Evolutionary conservation across 2,888 invertebrate species (phyloP), one percentile per base, ranked within the genome.

Genomic region (Coelogynopora nodosa): DNA sequence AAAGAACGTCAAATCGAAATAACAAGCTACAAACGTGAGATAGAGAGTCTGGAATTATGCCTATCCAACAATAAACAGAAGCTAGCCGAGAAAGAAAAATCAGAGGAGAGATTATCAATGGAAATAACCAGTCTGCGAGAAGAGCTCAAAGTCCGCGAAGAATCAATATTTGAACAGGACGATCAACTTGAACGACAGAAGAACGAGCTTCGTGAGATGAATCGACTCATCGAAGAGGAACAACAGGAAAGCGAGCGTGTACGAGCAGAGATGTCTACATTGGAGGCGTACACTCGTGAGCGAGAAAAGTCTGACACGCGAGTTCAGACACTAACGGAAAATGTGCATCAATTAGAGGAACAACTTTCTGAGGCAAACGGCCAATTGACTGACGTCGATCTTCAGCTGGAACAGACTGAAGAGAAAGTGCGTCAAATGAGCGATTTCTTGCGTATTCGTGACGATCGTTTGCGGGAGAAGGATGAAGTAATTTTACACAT

Each of bases 391-490:
- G 86, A 89, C 67, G 87, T 90, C 81, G 90, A 91, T 88, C 89
- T 89, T 27, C 90, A 91, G 85, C 88, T 91, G 83, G 88, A 88
- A 49, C 89, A 90, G 30, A 90, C 91, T 27, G 90, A 89, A 23
- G 91, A 91, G 81, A 90, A 90, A 88, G 90, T 91, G 18, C 88
- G 89, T 28, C 90, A 90, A n/a, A 88, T 91, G 81, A 89, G 90
- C 80, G 90, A 90, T 31, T 88, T 89, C 0, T 86, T 91, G 5
- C 82, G 90, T 0, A 88, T 88, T 2, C 87, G 90, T 29, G 91
- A 91, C 82, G 91, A 90, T 67, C 87, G 90, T 31, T 87, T 91
- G 18, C 90, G 89, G 74, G 91, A 91, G 84, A 91, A 91, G 88
- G 91, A 91, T 86, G 90, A 90, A 18, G 89, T 90, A 18, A 85